Conservation (phyloP, 2,113 vertebrate species). For the Stigmatopora nigra region DNA sequence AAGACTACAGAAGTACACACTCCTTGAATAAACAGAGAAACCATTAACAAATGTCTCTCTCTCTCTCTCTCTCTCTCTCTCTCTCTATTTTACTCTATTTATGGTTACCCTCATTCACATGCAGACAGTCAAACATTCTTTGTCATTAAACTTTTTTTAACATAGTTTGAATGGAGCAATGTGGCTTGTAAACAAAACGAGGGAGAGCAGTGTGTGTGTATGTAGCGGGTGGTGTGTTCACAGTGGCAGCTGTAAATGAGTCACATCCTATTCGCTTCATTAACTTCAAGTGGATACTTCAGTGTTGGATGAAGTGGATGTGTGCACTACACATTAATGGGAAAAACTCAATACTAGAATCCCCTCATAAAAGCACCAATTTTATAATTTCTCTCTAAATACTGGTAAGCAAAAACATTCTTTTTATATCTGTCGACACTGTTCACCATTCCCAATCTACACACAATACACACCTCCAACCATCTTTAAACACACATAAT, state of each 20-base stretch:
- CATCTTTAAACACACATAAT: too few species aligned
- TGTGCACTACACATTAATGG: not conserved
- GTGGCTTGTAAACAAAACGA: conserved; percentile 37
- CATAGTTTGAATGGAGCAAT: not conserved
- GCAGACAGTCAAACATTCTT: conserved; percentile 10
- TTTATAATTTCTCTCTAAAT: conserved; percentile 2
- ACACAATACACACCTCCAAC: not conserved
- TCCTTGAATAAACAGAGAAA: not conserved
- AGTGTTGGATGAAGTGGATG: not conserved
- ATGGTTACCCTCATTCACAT: not conserved
- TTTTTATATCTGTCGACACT: not conserved
- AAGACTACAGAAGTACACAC: too few species aligned
- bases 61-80: conserved; percentile 16
- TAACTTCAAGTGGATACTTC: conserved; percentile 13
- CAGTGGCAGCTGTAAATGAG: conserved; percentile 13
- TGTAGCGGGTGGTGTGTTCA: conserved; percentile 13
- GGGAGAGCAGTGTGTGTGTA: conserved; percentile 8
- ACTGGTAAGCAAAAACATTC: conserved; percentile 1
- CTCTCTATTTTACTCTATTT: too few species aligned
- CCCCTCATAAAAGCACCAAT: not conserved
- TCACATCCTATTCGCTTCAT: conserved; percentile 39
- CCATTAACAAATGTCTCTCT: conserved; percentile 10
- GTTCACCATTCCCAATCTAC: not conserved
- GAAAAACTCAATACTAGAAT: not conserved
- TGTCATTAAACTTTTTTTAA: conserved; percentile 9